Percentiles rank a stretch among this genome's conserved stretches.
phyloP scores from a whole-genome alignment of 2,888 invertebrate genomes.

The Erannis defoliaria region DNA sequence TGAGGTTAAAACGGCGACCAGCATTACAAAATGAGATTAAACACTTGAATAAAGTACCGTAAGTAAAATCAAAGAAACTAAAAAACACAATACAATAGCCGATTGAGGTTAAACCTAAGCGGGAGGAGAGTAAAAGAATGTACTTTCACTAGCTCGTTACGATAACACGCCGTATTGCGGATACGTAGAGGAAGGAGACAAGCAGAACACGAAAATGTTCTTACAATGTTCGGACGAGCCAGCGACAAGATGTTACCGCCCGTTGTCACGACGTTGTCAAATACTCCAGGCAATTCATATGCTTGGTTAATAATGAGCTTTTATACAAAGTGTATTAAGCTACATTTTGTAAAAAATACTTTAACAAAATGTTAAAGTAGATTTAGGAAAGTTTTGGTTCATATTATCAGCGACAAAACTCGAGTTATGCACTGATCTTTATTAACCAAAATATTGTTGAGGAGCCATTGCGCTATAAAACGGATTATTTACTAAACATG shows the following conservation, averaged over 20 bases:
- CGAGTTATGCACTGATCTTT: too few species aligned
- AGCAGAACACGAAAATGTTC: constrained; percentile 10
- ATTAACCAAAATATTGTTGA: too few species aligned
- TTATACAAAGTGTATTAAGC: not conserved
- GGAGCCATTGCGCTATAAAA: not conserved
- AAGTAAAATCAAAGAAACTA: constrained; percentile 25
- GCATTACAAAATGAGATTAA: constrained; percentile 31
- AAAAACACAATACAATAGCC: constrained; percentile 37
- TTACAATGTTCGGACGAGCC: constrained; percentile 13
- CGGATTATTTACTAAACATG: not conserved
- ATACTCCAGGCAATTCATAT: constrained; percentile 5
- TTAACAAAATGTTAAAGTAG: too few species aligned
- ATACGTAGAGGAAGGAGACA: not conserved
- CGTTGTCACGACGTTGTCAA: constrained; percentile 24
- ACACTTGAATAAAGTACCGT: constrained; percentile 30
- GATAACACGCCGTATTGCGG: constrained; percentile 23
- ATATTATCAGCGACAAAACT: too few species aligned
- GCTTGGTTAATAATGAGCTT: not conserved
- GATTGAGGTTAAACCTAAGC: constrained; percentile 45
- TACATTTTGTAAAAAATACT: not conserved
- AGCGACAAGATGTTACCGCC: constrained; percentile 21
- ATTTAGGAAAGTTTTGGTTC: too few species aligned
- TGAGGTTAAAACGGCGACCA: constrained; percentile 29
- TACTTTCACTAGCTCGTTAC: constrained; percentile 60
- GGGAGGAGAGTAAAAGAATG: constrained; percentile 51